Base-by-base conservation (phyloP, 2,113 vertebrate species). In the Coregonus clupeaformis region DNA sequence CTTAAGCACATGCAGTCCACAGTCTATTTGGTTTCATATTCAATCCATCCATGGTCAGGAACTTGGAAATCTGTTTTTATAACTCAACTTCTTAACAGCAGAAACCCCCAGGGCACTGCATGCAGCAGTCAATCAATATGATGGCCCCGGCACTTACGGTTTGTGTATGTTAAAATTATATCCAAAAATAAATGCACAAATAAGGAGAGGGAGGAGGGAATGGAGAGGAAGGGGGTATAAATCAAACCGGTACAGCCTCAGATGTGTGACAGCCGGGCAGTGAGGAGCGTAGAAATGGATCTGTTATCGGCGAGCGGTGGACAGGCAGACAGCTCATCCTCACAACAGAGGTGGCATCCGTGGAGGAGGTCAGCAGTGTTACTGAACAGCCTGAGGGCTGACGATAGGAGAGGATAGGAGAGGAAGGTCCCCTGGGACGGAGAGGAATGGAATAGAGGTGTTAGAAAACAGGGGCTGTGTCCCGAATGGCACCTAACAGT, bases 111-210 rank as follows among this genome's bases (percentile, higher is more conserved):
- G 75, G 78, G 74, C 71, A 72, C 29, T 5, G 32, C 30, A 27
- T 52, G 16, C 49, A 75, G 3, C 71, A 82, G 77, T 75, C 84
- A 80, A 85, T 91, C 88, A 80, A 82, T 84, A 89, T 81, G 77
- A 82, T 73, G 86, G 81, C 85, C 71, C 82, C 18, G 75, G 74
- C 66, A 69, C 71, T 25, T 13, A 5, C 4, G 69, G 78, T 82
- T 75, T 78, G 79, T 83, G 45, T 75, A 72, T 68, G 85, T 76
- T 79, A 76, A 76, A 84, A 84, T 71, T 18, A 68, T 71, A 76
- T 83, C 81, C 79, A 86, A 82, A 90, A 90, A 86, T 83, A 88
- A 80, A 80, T 72, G 66, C 69, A 45, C 16, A 52, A 55, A 68
- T 22, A 47, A 62, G 62, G 82, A 76, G 65, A 71, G 30, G 73